Evolutionary conservation across 2,113 vertebrate species (phyloP).

Genomic region (Indicator maculatus): DNA sequence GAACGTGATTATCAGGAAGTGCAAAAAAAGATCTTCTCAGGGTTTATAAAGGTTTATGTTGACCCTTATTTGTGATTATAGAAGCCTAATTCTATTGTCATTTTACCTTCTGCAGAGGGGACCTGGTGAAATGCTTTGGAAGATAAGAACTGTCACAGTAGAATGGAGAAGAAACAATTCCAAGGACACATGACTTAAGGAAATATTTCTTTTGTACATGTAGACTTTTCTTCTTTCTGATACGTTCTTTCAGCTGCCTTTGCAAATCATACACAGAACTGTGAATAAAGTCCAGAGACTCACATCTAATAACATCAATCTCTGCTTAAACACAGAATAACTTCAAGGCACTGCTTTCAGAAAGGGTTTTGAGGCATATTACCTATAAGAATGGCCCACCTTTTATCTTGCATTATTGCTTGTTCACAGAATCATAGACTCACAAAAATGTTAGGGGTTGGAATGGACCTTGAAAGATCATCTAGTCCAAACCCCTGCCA

Average conservation of each 20-base stretch:
- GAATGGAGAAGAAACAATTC: neutral
- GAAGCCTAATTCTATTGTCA: neutral
- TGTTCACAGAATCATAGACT: neutral
- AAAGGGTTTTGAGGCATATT: neutral
- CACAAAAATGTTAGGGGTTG: too few relatives aligned
- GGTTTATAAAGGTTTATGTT: neutral
- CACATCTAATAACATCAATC: neutral
- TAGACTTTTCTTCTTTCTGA: neutral
- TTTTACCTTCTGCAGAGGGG: neutral
- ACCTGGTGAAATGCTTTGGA: neutral
- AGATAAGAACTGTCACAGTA: neutral
- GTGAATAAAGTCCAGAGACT: neutral
- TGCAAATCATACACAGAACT: neutral
- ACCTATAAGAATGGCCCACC: neutral
- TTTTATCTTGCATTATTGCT: neutral
- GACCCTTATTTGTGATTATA: conserved; percentile 16
- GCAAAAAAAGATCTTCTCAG: conserved; percentile 48
- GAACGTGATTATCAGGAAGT: conserved; percentile 59
- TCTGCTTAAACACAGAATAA: neutral
- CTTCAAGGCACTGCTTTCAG: neutral
- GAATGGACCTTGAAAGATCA: too few relatives aligned
- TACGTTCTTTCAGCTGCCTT: neutral
- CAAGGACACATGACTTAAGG: neutral
- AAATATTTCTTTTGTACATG: neutral
- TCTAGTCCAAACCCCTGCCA: too few relatives aligned